phyloP scores from a whole-genome alignment of 2,113 vertebrate species.

The Clupea harengus region DNA sequence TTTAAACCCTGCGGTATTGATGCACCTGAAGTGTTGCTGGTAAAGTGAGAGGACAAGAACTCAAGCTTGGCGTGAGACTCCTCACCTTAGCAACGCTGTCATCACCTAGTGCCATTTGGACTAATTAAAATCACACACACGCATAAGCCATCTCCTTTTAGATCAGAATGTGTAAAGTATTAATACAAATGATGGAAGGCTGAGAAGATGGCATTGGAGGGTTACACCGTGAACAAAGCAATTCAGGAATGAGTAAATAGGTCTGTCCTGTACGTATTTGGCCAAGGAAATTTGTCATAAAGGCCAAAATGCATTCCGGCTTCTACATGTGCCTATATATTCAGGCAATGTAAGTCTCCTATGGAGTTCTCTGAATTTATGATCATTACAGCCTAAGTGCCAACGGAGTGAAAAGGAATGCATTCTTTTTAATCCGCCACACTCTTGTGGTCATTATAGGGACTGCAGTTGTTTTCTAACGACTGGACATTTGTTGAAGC shows the following conservation, averaged over 20 bases:
- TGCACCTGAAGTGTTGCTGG: not conserved
- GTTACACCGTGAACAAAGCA: not conserved
- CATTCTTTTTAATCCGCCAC: not conserved
- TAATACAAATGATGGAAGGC: not conserved
- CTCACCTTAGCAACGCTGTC: slow-evolving; percentile 13
- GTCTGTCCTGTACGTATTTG: not conserved
- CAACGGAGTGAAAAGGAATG: not conserved
- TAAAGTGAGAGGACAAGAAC: not conserved
- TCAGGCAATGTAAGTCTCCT: not conserved
- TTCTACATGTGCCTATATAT: not conserved
- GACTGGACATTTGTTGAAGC: not conserved
- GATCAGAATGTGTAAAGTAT: not conserved
- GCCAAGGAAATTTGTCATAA: not conserved
- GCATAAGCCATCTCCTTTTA: slow-evolving; percentile 5
- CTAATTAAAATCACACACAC: slow-evolving; percentile 17
- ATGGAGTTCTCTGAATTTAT: not conserved
- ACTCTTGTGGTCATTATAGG: not conserved
- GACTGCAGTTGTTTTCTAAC: not conserved
- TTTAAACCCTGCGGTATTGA: too few species aligned
- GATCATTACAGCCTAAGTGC: not conserved
- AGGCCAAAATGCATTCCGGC: not conserved
- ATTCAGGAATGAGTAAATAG: not conserved
- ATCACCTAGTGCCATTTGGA: slow-evolving; percentile 15
- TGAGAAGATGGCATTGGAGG: not conserved
- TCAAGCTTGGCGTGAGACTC: not conserved